Evolutionary conservation across 2,797 vertebrate species (phyloP), one percentile per base, ranked within the genome.

Genomic region (Poeciliopsis infans): DNA sequence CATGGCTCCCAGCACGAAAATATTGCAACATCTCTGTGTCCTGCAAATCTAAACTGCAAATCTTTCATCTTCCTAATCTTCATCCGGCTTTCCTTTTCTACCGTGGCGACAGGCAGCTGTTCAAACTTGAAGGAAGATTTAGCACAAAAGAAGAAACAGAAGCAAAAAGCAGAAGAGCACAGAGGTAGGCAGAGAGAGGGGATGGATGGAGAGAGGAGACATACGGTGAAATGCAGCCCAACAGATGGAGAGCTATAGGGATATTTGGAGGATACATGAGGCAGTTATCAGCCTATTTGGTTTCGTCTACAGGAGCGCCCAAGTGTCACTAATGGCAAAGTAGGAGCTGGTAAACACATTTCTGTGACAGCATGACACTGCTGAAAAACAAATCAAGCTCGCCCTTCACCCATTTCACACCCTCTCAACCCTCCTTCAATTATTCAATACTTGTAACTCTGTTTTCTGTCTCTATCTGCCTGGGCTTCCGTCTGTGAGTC

Each of bases 211-310:
- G 83, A 87, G 79, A 86, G 71, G 85, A 91, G 87, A 90, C 92
- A 94, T 93, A 94, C 82, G 92, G 91, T 92, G 71, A 55, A 87
- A 91, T 88, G 88, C 90, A 91, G 91, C 87, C 87, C 88, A 94
- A 86, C 92, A 91, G 88, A 93, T 90, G 86, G 89, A 92, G 92
- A 92, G 88, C 91, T 91, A 91, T 90, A 82, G 88, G 90, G 90
- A 93, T 92, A 94, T 95, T 94, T 94, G 92, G 93, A 94, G 92
- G 91, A 94, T 90, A 87, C 94, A 94, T 93, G 93, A 94, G 93
- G 91, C 91, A 91, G 90, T 94, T 94, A 93, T 94, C 91, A 94
- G 91, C 91, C 91, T 94, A 93, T 95, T 95, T 92, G 87, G 89
- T 91, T 93, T 91, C 89, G 90, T 92, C 93, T 91, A 89, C 92